phyloP scores from a whole-genome alignment of 1,140 invertebrate species.

The Polyergus mexicanus region DNA sequence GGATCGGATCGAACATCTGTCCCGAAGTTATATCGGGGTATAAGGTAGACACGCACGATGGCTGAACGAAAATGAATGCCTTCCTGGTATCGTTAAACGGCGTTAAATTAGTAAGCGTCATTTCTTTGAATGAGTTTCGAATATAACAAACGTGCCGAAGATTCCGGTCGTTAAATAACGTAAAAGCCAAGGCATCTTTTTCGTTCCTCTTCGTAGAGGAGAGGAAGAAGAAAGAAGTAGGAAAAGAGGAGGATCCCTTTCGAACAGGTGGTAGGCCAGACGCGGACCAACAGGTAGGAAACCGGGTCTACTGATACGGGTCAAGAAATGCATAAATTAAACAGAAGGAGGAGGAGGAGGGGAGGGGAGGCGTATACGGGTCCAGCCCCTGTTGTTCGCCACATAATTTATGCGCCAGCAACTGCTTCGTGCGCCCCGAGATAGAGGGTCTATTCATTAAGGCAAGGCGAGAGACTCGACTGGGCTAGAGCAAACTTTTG shows the following conservation, averaged over 20 bases:
- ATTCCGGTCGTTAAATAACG: conserved; percentile 45
- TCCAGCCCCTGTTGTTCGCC: conserved; percentile 51
- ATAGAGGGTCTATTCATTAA: conserved; percentile 70
- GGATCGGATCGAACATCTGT: conserved; percentile 61
- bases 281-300: conserved; percentile 75
- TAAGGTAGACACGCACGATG: conserved; percentile 38
- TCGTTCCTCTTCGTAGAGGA: background rate
- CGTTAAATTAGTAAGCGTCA: conserved; percentile 66
- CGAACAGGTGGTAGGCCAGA: conserved; percentile 72
- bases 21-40: background rate
- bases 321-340: conserved; percentile 78
- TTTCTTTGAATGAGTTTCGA: background rate
- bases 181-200: conserved; percentile 35
- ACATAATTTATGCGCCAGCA: conserved; percentile 69
- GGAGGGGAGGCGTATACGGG: conserved; percentile 27
- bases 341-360: conserved; percentile 13
- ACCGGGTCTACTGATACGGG: conserved; percentile 63
- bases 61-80: conserved; percentile 51
- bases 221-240: background rate
- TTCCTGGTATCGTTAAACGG: conserved; percentile 60
- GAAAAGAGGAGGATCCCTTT: conserved; percentile 41
- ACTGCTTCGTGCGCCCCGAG: conserved; percentile 57
- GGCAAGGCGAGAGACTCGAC: conserved; percentile 40
- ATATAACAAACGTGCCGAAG: conserved; percentile 48
- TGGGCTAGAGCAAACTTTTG: conserved; percentile 42